phyloP scores from a whole-genome alignment of 2,888 invertebrate species.

The Agriopis marginaria region DNA sequence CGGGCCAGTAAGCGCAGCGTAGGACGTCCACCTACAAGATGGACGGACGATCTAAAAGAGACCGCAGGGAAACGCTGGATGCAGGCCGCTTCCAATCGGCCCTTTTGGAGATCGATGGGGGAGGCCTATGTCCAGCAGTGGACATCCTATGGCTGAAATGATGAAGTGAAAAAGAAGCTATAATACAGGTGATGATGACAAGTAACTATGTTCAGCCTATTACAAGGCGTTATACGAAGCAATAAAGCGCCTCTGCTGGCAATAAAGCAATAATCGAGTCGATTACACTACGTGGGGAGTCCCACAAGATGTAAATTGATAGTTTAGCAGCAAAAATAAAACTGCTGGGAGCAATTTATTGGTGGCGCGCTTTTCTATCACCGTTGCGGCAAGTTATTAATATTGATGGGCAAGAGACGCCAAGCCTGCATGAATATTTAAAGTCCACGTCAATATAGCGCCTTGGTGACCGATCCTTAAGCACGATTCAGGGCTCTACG shows the following conservation, averaged over 20 bases:
- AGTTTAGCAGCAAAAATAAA: conserved; percentile 44
- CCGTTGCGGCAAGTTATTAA: conserved; percentile 65
- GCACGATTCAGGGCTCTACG: conserved; percentile 43
- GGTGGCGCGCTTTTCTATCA: conserved; percentile 67
- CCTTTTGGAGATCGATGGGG: no score
- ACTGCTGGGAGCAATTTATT: conserved; percentile 53
- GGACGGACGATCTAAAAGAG: no score
- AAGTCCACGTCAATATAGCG: conserved; percentile 63
- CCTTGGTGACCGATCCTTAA: conserved; percentile 60
- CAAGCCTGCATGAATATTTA: conserved; percentile 73
- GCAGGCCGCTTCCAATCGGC: no score
- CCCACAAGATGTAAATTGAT: conserved; percentile 40
- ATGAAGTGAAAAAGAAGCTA: not conserved
- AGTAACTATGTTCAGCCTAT: conserved; percentile 8
- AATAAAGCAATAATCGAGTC: conserved; percentile 28
- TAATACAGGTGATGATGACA: not conserved
- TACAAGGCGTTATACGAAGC: conserved; percentile 1
- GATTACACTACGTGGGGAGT: conserved; percentile 33
- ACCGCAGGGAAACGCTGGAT: no score
- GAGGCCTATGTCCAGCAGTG: no score
- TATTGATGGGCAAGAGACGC: conserved; percentile 69
- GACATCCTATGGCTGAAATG: no score
- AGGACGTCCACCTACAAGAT: no score
- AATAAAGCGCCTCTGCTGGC: conserved; percentile 12
- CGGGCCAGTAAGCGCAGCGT: no score